Evolutionary conservation across 2,888 invertebrate genomes (phyloP), one percentile per base, ranked within the genome.

Genomic region (Papilio elwesi): DNA sequence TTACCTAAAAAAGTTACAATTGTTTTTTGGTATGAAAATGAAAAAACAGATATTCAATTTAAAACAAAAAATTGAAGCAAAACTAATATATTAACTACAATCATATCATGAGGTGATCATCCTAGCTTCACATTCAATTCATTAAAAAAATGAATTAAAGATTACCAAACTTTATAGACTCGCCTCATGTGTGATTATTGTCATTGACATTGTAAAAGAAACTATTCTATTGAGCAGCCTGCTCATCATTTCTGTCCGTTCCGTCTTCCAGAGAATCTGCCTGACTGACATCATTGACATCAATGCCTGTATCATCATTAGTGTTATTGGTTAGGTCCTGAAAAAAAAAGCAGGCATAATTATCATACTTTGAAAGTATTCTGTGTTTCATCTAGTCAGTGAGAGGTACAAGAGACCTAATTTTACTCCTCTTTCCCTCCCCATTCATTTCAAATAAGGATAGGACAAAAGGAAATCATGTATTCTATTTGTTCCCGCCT

Each of bases 251-350:
- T 10, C 51, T 26, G 16, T 67, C 73, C 62, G 38, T 66, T 26
- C 12, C 13, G 16, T 64, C 49, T 12, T 66, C 15, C 38, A 66
- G 47, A 4, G 26, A 66, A 38, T 68, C 65, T 26, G 65, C 47
- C 47, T 90, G 90, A 76, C 94, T 94, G 75, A 93, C 89, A 79
- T 94, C 94, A 75, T 92, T 92, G 26, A 94, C 90, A 81, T 94
- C 94, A 80, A 94, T 94, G 16, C 93, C 94, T 70, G 94, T 94
- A 79, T 91, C 93, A 81, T 95, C 93, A 74, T 95, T 94, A 79
- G 94, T 95, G 75, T 93, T 80, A 75, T 89, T 95, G 7, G 95
- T 90, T 86, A 97, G 94, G 83, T 96, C 96, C 94, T 95, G 79
- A 84, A 82, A 77, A 70, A 65, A 68, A 66, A 65, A 36, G 68